Conservation (phyloP, 2,113 vertebrate genomes). For the Semnornis frantzii region DNA sequence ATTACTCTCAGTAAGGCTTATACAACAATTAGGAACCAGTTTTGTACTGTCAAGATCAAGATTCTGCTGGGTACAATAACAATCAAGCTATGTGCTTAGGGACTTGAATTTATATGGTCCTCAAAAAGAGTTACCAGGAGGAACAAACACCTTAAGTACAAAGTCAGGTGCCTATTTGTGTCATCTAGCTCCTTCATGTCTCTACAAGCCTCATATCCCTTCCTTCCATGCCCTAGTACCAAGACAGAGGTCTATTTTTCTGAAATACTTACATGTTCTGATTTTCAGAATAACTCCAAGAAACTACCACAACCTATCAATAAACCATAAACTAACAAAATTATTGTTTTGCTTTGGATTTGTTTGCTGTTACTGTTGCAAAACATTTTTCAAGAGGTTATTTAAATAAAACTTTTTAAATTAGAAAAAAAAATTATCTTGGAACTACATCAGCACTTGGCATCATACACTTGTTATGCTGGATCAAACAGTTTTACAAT, state of each 20-base stretch:
- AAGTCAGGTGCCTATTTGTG: not conserved
- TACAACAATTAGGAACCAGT: not conserved
- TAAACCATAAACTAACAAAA: not conserved
- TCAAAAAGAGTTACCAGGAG: not conserved
- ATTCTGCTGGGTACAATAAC: not conserved
- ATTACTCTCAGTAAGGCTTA: not conserved
- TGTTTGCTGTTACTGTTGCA: not conserved
- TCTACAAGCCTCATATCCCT: not conserved
- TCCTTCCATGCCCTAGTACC: not conserved
- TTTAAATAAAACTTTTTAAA: not conserved
- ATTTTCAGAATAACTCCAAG: not conserved
- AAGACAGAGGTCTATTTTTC: rapidly evolving
- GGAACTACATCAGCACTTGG: not conserved
- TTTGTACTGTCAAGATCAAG: not conserved
- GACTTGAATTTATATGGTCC: not conserved
- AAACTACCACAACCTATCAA: not conserved
- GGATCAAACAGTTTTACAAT: not conserved
- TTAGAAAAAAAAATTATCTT: not conserved
- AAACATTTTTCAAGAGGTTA: not conserved
- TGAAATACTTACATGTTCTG: not conserved
- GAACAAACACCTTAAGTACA: not conserved
- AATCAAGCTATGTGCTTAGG: not conserved
- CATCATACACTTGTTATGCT: not conserved
- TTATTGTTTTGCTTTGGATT: not conserved
- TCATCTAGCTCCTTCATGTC: not conserved